A percentile compares a stretch with the other conserved stretches of the same genome.
Evolutionary conservation across 2,888 invertebrate species (phyloP).

Genomic region (Hydropsyche betteni): DNA sequence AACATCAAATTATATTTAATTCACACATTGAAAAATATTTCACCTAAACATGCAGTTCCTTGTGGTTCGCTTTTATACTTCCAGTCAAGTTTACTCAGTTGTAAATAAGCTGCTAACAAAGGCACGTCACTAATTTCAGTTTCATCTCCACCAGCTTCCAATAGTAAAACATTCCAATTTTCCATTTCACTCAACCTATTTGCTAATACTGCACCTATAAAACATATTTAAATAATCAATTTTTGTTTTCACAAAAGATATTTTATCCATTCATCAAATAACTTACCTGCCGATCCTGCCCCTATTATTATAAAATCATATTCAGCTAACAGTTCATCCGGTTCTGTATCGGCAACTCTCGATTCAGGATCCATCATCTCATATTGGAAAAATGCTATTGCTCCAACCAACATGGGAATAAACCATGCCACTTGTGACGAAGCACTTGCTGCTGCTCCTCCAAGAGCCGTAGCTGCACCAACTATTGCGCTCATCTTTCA

Average conservation of each 20-base stretch:
- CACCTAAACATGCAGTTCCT: slow-evolving; percentile 82
- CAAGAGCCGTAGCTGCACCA: slow-evolving; percentile 71
- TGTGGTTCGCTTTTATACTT: slow-evolving; percentile 92
- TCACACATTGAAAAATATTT: slow-evolving; percentile 52
- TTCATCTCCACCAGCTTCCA: slow-evolving; percentile 91
- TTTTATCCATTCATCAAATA: background rate
- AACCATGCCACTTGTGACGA: slow-evolving; percentile 80
- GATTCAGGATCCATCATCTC: slow-evolving; percentile 86
- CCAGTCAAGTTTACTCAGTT: slow-evolving; percentile 89
- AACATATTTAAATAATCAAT: slow-evolving; percentile 2
- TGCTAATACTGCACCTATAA: slow-evolving; percentile 80
- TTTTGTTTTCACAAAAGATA: background rate
- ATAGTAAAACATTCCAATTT: slow-evolving; percentile 79
- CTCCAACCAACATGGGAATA: slow-evolving; percentile 83
- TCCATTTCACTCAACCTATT: slow-evolving; percentile 82
- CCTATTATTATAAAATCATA: slow-evolving; percentile 90
- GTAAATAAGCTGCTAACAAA: slow-evolving; percentile 85
- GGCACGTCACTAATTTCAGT: slow-evolving; percentile 92
- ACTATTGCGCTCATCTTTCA: slow-evolving; percentile 72
- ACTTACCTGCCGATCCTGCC: slow-evolving; percentile 82
- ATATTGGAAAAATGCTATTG: slow-evolving; percentile 87
- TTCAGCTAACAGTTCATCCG: slow-evolving; percentile 70
- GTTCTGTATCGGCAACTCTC: slow-evolving; percentile 75
- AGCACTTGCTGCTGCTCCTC: slow-evolving; percentile 74
- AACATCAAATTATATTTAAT: background rate